Base-by-base conservation (phyloP, 2,113 vertebrate species). In the Scopus umbretta region DNA sequence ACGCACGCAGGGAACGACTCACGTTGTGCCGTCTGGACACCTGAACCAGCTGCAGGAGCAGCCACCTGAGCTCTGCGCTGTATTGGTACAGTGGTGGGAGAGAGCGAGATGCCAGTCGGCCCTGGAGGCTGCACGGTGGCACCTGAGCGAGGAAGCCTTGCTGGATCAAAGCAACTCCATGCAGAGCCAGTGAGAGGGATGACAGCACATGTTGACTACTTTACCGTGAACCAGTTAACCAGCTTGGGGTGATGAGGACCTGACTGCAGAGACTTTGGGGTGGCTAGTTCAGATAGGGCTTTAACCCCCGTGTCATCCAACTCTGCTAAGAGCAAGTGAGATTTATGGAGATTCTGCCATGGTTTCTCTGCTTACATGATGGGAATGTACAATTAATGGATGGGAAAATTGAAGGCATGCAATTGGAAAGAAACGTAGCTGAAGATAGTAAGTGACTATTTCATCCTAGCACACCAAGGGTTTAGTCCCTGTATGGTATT, bases 11-110 rank as follows among this genome's bases (percentile, higher is more conserved):
- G 19, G 26, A 90, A 14, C 13, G 6, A 4, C 20, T 76, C 15
- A 5, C 5, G 2, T 50, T 4, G 3, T 56, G 13, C 52, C 2
- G 0, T 71, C 32, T 55, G 36, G n/a, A 23, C 3, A 2, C 12
- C 42, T 32, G 25, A 53, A 38, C 50, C 53, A 38, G 5, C 32
- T 38, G 21, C 62, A 50, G 83, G 30, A 74, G 21, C 56, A 18
- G 34, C 30, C 68, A 65, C 20, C 36, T 49, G 56, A 66, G 50
- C 52, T 45, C 45, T 40, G 22, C 0, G 1, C 47, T 49, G 8
- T 9, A 3, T 19, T 0, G 1, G 9, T 65, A 5, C 20, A 8
- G 20, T 26, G 23, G 5, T 47, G 26, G 12, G 30, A 34, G 25
- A 47, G 23, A 7, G 22, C 0, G 2, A 40, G 34, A 7, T n/a